Percentiles rank a stretch among this genome's conserved stretches.
Evolutionary conservation across 2,113 vertebrate genomes (phyloP).

Genomic region (Oceanodroma tethys): DNA sequence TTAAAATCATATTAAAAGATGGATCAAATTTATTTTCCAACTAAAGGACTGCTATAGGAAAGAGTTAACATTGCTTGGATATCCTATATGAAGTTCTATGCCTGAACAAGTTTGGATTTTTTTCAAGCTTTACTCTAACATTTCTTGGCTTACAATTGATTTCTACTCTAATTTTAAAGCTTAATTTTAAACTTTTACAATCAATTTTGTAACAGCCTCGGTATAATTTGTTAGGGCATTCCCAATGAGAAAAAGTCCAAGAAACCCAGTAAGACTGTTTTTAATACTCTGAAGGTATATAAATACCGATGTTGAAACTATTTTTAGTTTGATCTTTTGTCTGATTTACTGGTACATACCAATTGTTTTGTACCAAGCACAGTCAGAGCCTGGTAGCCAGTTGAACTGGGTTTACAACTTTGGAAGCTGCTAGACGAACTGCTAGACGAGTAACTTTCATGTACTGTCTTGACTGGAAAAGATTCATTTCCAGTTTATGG

Average conservation of each 20-base stretch:
- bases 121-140: not conserved
- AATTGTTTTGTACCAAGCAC: not conserved
- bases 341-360: not conserved
- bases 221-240: not conserved
- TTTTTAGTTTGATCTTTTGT: constrained; percentile 45
- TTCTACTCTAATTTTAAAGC: not conserved
- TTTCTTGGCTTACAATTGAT: constrained; percentile 2
- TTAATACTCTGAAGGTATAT: not conserved
- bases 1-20: not conserved
- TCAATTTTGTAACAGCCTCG: not conserved
- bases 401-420: constrained; percentile 58
- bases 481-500: constrained; percentile 25
- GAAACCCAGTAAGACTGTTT: not conserved
- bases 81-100: not conserved
- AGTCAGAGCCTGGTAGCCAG: constrained; percentile 29
- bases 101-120: constrained; percentile 14
- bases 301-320: not conserved
- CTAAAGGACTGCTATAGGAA: not conserved
- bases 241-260: not conserved
- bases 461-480: constrained; percentile 55
- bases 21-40: not conserved
- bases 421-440: not conserved
- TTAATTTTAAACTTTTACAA: not conserved
- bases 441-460: not conserved
- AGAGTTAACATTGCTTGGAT: constrained; percentile 5